A percentile compares a stretch with the other conserved stretches of the same genome.
phyloP scores from a whole-genome alignment of 2,888 invertebrate species.

The Trichopria drosophilae region DNA sequence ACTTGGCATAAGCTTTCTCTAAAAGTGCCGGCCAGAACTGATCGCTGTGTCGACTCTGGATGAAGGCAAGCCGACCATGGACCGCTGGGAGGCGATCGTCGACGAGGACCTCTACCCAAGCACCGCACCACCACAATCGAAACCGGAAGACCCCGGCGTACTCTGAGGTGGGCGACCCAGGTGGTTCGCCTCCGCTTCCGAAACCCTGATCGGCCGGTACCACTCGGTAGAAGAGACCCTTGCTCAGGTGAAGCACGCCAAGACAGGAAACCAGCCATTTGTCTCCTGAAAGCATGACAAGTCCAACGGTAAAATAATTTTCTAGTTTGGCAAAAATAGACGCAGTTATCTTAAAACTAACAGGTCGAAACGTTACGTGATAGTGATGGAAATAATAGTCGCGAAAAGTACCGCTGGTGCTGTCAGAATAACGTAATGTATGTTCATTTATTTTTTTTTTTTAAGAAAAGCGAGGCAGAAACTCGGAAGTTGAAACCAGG shows the following conservation, averaged over 20 bases:
- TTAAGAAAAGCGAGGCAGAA: too few species aligned
- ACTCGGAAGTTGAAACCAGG: too few species aligned
- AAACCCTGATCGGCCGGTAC: constrained; percentile 89
- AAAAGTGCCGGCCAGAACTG: constrained; percentile 88
- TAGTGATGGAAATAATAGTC: too few species aligned
- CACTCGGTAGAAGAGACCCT: constrained; percentile 86
- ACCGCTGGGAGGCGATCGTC: constrained; percentile 89
- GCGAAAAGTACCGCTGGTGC: too few species aligned
- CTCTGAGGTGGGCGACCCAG: constrained; percentile 53
- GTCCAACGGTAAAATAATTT: too few species aligned
- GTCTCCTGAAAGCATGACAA: constrained; percentile 68
- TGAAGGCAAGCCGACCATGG: constrained; percentile 81
- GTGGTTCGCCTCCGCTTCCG: constrained; percentile 59
- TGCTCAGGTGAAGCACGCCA: constrained; percentile 80
- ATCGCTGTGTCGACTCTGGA: constrained; percentile 78
- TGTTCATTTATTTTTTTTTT: too few species aligned
- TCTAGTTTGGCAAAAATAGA: too few species aligned
- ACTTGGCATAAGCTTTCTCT: constrained; percentile 93
- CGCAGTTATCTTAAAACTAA: too few species aligned
- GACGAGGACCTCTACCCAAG: constrained; percentile 87
- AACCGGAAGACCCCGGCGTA: constrained; percentile 85
- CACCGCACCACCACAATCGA: constrained; percentile 91
- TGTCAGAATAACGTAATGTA: too few species aligned
- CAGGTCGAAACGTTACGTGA: too few species aligned
- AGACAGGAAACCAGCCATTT: constrained; percentile 88